phyloP scores from a whole-genome alignment of 2,797 vertebrate genomes.

The Sparidentex hasta region DNA sequence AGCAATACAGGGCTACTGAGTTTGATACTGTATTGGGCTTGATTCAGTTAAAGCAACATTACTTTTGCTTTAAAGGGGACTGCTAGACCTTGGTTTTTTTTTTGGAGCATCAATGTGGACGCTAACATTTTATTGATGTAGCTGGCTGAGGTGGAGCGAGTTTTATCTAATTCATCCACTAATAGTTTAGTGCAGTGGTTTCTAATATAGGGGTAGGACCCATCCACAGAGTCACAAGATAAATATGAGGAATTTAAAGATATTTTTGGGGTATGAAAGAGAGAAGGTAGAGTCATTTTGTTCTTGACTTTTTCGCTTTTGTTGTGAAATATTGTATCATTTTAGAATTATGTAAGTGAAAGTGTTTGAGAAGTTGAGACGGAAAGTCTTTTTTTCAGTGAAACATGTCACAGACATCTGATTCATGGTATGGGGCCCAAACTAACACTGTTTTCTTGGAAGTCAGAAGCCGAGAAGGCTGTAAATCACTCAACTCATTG shows the following conservation, averaged over 20 bases:
- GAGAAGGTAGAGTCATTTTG: not conserved
- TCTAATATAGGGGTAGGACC: too few relatives aligned
- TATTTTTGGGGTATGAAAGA: not conserved
- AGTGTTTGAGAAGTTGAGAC: not conserved
- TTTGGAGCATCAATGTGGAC: too few relatives aligned
- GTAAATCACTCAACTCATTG: too few relatives aligned
- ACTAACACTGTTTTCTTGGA: not conserved
- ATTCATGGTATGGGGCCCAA: not conserved
- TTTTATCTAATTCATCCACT: conserved; percentile 1
- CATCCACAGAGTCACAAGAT: not conserved
- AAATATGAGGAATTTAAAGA: not conserved
- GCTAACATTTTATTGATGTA: not conserved
- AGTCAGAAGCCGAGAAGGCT: not conserved
- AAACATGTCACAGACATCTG: not conserved
- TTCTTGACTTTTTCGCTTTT: not conserved
- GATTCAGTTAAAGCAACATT: too few relatives aligned
- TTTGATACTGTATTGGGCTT: too few relatives aligned
- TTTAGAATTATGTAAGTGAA: not conserved
- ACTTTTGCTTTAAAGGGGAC: too few relatives aligned
- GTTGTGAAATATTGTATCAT: too few relatives aligned
- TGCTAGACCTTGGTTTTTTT: too few relatives aligned
- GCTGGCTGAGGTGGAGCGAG: not conserved
- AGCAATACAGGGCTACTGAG: too few relatives aligned
- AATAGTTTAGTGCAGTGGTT: not conserved
- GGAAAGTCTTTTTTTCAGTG: not conserved